A percentile compares a stretch with the other conserved stretches of the same genome.
phyloP scores from a whole-genome alignment of 1,140 invertebrate species.

The Xylocopa sonorina region DNA sequence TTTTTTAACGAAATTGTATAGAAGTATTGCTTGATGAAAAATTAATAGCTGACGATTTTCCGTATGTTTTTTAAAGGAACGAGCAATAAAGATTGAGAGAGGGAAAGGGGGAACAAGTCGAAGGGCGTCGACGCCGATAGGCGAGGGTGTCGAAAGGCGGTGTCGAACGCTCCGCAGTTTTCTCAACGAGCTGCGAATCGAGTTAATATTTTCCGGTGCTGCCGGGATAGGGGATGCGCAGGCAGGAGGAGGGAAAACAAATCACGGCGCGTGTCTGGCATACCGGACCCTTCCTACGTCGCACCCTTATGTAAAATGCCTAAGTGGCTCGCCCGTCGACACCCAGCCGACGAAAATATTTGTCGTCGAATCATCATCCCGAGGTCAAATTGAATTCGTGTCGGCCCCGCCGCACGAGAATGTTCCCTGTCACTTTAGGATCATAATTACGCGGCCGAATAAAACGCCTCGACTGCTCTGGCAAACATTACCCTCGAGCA shows the following conservation, averaged over 20 bases:
- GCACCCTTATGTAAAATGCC: conserved; percentile 79
- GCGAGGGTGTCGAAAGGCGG: conserved; percentile 6
- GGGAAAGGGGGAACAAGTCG: neutral
- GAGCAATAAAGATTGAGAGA: neutral
- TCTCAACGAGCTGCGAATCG: conserved; percentile 56
- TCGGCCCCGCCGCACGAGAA: neutral
- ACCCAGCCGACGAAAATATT: conserved; percentile 74
- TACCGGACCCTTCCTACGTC: conserved; percentile 77
- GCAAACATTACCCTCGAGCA: neutral
- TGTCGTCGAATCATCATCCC: conserved; percentile 71
- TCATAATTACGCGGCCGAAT: conserved; percentile 41
- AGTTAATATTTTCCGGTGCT: conserved; percentile 69
- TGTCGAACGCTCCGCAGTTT: conserved; percentile 49
- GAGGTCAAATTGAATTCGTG: conserved; percentile 69
- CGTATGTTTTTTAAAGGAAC: too few relatives aligned
- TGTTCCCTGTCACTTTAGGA: conserved; percentile 35
- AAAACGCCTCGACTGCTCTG: neutral
- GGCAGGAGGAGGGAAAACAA: conserved; percentile 73
- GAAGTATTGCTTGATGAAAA: too few relatives aligned
- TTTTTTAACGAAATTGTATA: too few relatives aligned
- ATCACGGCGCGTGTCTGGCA: conserved; percentile 79
- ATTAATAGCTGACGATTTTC: too few relatives aligned
- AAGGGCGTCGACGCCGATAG: conserved; percentile 4
- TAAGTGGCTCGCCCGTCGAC: conserved; percentile 70
- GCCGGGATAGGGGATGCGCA: conserved; percentile 40